A percentile compares a stretch with the other conserved stretches of the same genome.
phyloP scores from a whole-genome alignment of 2,797 vertebrate genomes.

The Champsocephalus gunnari region DNA sequence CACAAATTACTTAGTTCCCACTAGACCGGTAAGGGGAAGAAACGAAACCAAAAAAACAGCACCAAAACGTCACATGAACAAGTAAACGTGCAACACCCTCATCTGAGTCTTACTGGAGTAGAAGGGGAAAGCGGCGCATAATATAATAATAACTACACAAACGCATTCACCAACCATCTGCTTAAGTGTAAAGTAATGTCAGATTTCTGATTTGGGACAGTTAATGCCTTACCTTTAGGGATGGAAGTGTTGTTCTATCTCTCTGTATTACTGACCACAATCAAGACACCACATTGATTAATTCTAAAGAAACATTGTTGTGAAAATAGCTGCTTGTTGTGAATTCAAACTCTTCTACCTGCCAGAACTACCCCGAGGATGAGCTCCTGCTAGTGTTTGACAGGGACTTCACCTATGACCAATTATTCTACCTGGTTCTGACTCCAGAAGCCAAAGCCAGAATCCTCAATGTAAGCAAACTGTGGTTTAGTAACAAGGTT shows the following conservation, averaged over 20 bases:
- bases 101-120: no score
- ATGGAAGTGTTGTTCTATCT: no score
- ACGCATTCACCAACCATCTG: not conserved
- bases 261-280: not conserved
- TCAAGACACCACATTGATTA: not conserved
- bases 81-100: no score
- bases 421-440: constrained; percentile 90
- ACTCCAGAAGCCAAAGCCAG: constrained; percentile 90
- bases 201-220: constrained; percentile 9
- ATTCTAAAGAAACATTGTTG: not conserved
- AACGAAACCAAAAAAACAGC: no score
- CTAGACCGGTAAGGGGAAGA: no score
- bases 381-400: constrained; percentile 93
- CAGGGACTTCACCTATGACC: constrained; percentile 86
- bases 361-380: constrained; percentile 92
- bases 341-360: not conserved
- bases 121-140: no score
- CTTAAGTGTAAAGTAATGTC: constrained; percentile 4
- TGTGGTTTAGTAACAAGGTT: not conserved
- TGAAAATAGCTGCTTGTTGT: not conserved
- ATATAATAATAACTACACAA: no score
- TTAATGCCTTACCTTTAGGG: not conserved
- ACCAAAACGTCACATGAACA: no score
- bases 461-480: constrained; percentile 85
- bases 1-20: no score